Evolutionary conservation across 2,797 vertebrate genomes (phyloP).

Genomic region (Sebastolobus altivelis): DNA sequence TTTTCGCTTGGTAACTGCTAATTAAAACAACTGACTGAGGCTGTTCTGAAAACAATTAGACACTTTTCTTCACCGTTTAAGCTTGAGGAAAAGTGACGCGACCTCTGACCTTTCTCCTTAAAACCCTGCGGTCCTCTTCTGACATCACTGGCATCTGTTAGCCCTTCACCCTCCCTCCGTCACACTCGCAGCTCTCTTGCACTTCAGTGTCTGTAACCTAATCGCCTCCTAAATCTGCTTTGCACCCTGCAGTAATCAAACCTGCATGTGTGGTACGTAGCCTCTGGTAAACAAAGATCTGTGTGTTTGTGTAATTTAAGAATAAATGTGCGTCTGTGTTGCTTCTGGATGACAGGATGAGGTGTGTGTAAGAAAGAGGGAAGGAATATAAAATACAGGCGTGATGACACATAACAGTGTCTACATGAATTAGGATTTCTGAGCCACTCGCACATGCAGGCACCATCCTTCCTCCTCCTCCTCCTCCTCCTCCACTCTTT

Average conservation of each 20-base stretch:
- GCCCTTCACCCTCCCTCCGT: conserved; percentile 4
- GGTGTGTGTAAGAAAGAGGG: background rate
- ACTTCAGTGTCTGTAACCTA: conserved; percentile 23
- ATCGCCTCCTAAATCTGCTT: conserved; percentile 52
- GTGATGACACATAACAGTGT: conserved; percentile 27
- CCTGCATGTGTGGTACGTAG: conserved; percentile 6
- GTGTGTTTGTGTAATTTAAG: conserved; percentile 2
- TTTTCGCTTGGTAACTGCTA: conserved; percentile 22
- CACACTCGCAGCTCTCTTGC: conserved; percentile 6
- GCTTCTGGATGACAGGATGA: conserved; percentile 16
- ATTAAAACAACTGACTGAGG: conserved; percentile 39
- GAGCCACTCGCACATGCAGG: background rate
- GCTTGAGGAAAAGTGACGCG: conserved; percentile 3
- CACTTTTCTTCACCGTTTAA: conserved; percentile 2
- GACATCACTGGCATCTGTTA: conserved; percentile 20
- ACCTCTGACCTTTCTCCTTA: conserved; percentile 35
- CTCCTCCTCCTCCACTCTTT: conserved; percentile 13
- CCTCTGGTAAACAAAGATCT: conserved; percentile 8
- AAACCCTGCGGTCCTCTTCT: conserved; percentile 18
- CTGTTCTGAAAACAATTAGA: conserved; percentile 41
- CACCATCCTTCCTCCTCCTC: conserved; percentile 11
- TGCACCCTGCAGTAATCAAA: conserved; percentile 29
- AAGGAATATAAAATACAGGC: conserved; percentile 1
- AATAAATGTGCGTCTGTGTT: background rate
- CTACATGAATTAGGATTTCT: conserved; percentile 35